These are phyloP conservation scores for Paedocypris sp. DNA, from an alignment of 2,113 vertebrate genomes.

Conservation along the genomic window DNA sequence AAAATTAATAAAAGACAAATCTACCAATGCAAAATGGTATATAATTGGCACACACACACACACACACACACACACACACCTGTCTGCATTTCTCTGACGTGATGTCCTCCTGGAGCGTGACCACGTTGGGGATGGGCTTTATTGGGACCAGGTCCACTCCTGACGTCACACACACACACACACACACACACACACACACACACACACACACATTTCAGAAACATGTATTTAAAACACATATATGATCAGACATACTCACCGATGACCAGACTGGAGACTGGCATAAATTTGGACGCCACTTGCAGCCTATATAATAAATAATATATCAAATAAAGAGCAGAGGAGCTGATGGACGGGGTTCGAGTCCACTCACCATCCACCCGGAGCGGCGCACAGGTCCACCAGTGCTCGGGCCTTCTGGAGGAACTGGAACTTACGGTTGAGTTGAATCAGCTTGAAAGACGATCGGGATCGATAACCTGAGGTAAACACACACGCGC, in stretches of 20 bases:
- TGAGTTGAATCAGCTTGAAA: slow-evolving; percentile 95
- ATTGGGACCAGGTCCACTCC: slow-evolving; percentile 93
- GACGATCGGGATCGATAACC: slow-evolving; percentile 93
- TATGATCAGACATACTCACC: slow-evolving; percentile 62
- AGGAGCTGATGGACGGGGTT: neutral
- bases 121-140: slow-evolving; percentile 82
- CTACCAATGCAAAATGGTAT: too few relatives aligned
- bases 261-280: slow-evolving; percentile 87
- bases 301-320: slow-evolving; percentile 84
- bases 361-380: slow-evolving; percentile 75
- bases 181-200: neutral
- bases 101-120: slow-evolving; percentile 88
- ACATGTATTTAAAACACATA: neutral
- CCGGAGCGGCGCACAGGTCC: slow-evolving; percentile 88
- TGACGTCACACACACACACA: slow-evolving; percentile 34
- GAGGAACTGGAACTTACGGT: slow-evolving; percentile 89
- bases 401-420: slow-evolving; percentile 81
- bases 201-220: neutral
- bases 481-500: slow-evolving; percentile 30
- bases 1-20: too few relatives aligned
- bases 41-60: too few relatives aligned
- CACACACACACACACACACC: slow-evolving; percentile 48
- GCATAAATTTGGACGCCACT: slow-evolving; percentile 96
- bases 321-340: neutral
- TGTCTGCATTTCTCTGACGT: slow-evolving; percentile 87